Evolutionary conservation across 2,888 invertebrate species (phyloP).

Genomic region (Gandaritis pyraliata): DNA sequence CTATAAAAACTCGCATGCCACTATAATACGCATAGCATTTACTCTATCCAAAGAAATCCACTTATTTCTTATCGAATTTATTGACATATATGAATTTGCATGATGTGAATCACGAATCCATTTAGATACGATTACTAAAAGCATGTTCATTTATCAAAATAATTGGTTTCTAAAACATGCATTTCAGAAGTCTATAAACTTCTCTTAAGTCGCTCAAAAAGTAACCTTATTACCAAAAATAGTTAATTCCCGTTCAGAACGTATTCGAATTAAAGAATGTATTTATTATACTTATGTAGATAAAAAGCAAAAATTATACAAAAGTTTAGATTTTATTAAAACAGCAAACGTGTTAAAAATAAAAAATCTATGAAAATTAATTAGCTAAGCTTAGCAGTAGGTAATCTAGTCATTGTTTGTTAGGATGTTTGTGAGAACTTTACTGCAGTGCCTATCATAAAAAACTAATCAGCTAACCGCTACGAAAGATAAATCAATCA

Average conservation of each 20-base stretch:
- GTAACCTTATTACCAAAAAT: background rate
- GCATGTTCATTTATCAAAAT: background rate
- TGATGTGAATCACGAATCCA: background rate
- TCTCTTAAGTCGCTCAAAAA: background rate
- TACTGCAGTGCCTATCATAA: background rate
- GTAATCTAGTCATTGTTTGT: background rate
- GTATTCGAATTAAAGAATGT: background rate
- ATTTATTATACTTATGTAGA: too few species aligned
- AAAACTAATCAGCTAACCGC: background rate
- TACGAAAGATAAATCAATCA: background rate
- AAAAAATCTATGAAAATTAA: too few species aligned
- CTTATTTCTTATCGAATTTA: background rate
- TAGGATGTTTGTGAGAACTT: background rate
- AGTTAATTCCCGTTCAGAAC: background rate
- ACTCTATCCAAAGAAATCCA: background rate
- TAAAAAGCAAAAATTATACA: too few species aligned
- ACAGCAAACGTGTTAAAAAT: too few species aligned
- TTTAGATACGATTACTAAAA: background rate
- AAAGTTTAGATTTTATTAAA: too few species aligned
- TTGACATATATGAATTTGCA: background rate
- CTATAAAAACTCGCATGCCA: too few species aligned
- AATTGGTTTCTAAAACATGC: conserved; percentile 1
- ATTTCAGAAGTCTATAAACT: background rate
- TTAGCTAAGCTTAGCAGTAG: background rate
- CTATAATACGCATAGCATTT: too few species aligned